Evolutionary conservation across 2,797 vertebrate species (phyloP).

Genomic region (Cyprinodon diabolis): DNA sequence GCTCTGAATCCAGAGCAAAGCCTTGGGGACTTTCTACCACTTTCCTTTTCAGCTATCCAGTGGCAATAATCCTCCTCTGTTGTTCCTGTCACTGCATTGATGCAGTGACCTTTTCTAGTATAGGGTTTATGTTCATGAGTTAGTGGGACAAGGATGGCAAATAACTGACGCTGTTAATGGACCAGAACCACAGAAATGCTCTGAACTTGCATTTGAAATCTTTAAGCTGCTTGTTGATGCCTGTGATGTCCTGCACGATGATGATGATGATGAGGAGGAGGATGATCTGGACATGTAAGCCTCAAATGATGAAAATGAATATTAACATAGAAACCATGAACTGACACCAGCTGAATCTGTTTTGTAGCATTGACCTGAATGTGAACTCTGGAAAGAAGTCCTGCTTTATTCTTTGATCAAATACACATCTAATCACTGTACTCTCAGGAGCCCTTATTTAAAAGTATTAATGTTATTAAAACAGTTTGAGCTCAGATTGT

Average conservation of each 20-base stretch:
- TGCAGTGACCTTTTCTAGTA: conserved; percentile 7
- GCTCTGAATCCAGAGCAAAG: conserved; percentile 18
- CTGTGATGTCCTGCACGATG: conserved; percentile 10
- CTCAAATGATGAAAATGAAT: neutral
- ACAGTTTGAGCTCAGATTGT: conserved; percentile 30
- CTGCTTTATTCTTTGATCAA: conserved; percentile 20
- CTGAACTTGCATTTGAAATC: conserved; percentile 28
- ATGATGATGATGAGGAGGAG: neutral
- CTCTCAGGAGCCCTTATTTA: conserved; percentile 16
- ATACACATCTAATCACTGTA: conserved; percentile 34
- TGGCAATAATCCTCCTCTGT: conserved; percentile 50
- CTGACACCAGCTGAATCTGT: conserved; percentile 12
- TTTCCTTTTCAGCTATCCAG: conserved; percentile 25
- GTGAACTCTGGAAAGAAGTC: conserved; percentile 13
- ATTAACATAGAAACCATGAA: conserved; percentile 4
- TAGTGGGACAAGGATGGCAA: neutral
- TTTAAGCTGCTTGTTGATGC: conserved; percentile 26
- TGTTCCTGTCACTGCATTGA: conserved; percentile 25
- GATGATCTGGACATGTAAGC: conserved; percentile 15
- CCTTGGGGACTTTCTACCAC: conserved; percentile 4
- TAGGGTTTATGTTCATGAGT: conserved; percentile 1
- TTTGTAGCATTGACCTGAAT: conserved; percentile 12
- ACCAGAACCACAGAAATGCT: conserved; percentile 26
- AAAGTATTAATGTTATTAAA: conserved; percentile 40
- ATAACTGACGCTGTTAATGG: conserved; percentile 24